Evolutionary conservation across 1,140 invertebrate species (phyloP).

Genomic region (Temnothorax curvispinosus): DNA sequence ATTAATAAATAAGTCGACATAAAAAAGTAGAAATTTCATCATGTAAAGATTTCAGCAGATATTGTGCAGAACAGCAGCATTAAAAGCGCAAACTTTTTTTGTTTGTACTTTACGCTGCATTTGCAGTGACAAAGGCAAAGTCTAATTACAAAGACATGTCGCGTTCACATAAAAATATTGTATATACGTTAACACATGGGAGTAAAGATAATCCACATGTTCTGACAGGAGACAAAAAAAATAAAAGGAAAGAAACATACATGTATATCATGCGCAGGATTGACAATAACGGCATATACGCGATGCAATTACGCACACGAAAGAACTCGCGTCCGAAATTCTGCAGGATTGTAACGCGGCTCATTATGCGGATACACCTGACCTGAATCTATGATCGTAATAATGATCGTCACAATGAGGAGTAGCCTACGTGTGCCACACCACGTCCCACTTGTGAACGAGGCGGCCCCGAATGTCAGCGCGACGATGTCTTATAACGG

Average conservation of each 20-base stretch:
- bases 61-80: not conserved
- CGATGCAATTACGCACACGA: slow-evolving; percentile 13
- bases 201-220: not conserved
- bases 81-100: not conserved
- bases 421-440: slow-evolving; percentile 42
- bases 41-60: not conserved
- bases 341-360: slow-evolving; percentile 60
- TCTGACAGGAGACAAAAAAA: not conserved
- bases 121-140: not conserved
- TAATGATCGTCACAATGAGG: slow-evolving; percentile 63
- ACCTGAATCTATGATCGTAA: slow-evolving; percentile 72
- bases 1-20: not conserved
- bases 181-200: not conserved
- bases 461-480: slow-evolving; percentile 66
- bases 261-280: not conserved
- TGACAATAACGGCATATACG: not conserved
- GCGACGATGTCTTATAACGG: slow-evolving; percentile 67
- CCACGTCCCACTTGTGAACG: slow-evolving; percentile 49
- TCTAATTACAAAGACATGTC: not conserved
- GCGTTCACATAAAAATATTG: not conserved
- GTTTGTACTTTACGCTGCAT: not conserved
- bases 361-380: slow-evolving; percentile 76
- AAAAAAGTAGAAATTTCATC: not conserved
- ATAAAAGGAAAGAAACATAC: not conserved
- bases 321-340: slow-evolving; percentile 47